Evolutionary conservation across 2,113 vertebrate species (phyloP).

Genomic region (Notiomystis cincta): DNA sequence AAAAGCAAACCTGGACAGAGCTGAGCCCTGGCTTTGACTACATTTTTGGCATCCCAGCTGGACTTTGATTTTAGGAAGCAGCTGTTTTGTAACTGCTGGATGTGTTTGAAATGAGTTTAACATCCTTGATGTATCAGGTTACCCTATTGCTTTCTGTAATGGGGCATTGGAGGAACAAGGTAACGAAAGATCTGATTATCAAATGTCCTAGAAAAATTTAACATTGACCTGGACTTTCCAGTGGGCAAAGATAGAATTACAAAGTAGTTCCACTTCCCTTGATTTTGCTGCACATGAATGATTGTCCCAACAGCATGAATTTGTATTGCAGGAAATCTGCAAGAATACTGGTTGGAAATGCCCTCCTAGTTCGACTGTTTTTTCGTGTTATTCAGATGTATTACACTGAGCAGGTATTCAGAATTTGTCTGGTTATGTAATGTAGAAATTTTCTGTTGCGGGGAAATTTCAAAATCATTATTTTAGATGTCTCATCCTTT

Average conservation of each 20-base stretch:
- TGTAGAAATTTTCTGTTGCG: neutral
- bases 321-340: neutral
- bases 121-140: neutral
- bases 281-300: neutral
- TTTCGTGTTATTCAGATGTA: neutral
- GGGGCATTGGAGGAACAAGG: neutral
- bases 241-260: neutral
- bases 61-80: neutral
- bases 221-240: neutral
- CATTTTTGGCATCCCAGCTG: neutral
- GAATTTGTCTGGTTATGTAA: neutral
- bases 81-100: neutral
- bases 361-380: neutral
- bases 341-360: neutral
- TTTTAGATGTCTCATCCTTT: neutral
- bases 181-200: neutral
- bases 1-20: neutral
- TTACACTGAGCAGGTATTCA: neutral
- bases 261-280: neutral
- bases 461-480: neutral
- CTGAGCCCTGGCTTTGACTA: neutral
- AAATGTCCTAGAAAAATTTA: neutral
- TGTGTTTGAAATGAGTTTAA: neutral
- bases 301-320: neutral
- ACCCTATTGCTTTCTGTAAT: neutral